Evolutionary conservation across 2,888 invertebrate species (phyloP).

Genomic region (Ryuthela nishihirai): DNA sequence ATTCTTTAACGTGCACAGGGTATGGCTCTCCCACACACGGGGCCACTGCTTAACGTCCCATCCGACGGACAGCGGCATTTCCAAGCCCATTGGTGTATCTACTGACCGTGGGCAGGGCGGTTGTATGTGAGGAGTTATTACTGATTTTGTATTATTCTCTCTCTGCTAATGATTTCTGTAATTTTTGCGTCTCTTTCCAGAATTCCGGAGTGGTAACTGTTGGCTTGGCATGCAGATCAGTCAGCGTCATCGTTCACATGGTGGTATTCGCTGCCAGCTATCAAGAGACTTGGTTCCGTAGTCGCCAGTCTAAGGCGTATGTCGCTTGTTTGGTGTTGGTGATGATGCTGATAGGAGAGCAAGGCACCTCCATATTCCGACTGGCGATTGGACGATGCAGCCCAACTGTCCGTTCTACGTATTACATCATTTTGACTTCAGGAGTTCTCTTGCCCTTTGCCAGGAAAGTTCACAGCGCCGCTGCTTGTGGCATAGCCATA

Average conservation of each 20-base stretch:
- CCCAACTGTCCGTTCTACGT: conserved; percentile 42
- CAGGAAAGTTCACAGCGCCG: conserved; percentile 65
- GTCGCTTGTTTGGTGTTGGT: conserved; percentile 35
- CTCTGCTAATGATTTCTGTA: no score
- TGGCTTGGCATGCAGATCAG: conserved; percentile 3
- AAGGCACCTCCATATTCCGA: conserved; percentile 12
- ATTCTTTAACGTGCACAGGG: no score
- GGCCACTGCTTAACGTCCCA: no score
- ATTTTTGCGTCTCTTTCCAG: no score
- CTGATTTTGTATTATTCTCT: no score
- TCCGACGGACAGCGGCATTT: no score
- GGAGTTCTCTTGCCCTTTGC: conserved; percentile 80
- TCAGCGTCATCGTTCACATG: conserved; percentile 10
- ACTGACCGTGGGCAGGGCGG: no score
- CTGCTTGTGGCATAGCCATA: conserved; percentile 68
- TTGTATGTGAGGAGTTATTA: no score
- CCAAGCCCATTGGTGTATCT: no score
- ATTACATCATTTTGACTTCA: conserved; percentile 65
- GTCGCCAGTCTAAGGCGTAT: conserved; percentile 26
- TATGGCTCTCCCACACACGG: no score
- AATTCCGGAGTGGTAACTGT: no score
- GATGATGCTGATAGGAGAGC: conserved; percentile 37
- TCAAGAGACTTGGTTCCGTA: conserved; percentile 36
- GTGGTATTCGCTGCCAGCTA: conserved; percentile 15
- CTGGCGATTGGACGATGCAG: not conserved